phyloP scores from a whole-genome alignment of 2,113 vertebrate genomes.

The Peromyscus californicus region DNA sequence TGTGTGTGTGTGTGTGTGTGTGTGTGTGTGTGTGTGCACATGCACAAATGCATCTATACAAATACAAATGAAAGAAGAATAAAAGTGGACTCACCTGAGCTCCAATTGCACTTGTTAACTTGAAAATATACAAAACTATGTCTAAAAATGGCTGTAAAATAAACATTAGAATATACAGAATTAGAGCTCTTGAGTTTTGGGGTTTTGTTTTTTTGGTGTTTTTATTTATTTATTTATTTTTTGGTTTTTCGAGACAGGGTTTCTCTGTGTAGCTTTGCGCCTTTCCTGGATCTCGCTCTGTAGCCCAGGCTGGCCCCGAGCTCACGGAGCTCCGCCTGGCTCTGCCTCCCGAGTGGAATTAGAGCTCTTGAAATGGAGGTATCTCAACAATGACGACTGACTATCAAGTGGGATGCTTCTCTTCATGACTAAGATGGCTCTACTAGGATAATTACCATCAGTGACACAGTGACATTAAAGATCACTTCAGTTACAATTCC shows the following conservation, averaged over 20 bases:
- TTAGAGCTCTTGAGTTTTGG: slow-evolving; percentile 73
- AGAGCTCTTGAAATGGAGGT: slow-evolving; percentile 62
- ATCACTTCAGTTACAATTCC: slow-evolving; percentile 5
- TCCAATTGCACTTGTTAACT: slow-evolving; percentile 97
- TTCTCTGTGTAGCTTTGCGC: no score
- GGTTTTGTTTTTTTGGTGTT: no score
- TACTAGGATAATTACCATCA: slow-evolving; percentile 4
- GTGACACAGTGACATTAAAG: background rate
- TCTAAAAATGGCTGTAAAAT: slow-evolving; percentile 95
- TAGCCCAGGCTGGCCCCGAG: no score
- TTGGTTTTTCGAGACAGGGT: no score
- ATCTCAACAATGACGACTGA: background rate
- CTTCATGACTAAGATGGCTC: slow-evolving; percentile 2
- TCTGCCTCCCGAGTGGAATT: no score
- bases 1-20: no score
- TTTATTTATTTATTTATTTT: no score
- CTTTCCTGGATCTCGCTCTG: no score
- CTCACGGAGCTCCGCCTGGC: no score
- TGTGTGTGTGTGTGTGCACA: background rate
- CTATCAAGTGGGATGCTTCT: background rate
- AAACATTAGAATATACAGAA: slow-evolving; percentile 70
- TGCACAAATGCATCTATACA: background rate
- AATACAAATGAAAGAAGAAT: background rate
- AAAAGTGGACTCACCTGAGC: slow-evolving; percentile 91
- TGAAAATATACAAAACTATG: slow-evolving; percentile 98